Evolutionary conservation across 1,140 invertebrate genomes (phyloP).

Genomic region (Caenorhabditis elegans): WBcel235 BX284606.5:15226501-15227000

Average conservation of each 20-base stretch:
- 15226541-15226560: background rate
- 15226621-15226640: background rate
- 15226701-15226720: too few relatives aligned
- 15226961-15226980: background rate
- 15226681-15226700: background rate
- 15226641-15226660: background rate
- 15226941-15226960: background rate
- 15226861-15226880: background rate
- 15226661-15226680: background rate
- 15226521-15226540: background rate
- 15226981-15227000: background rate
- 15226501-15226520: background rate
- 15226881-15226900: constrained; percentile 15
- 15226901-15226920: background rate
- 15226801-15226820: too few relatives aligned
- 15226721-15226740: background rate
- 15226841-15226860: background rate
- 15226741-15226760: background rate
- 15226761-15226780: background rate
- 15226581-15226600: background rate
- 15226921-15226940: constrained; percentile 11
- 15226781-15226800: too few relatives aligned
- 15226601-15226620: too few relatives aligned
- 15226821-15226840: background rate
- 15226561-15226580: background rate